Percentiles rank a stretch among this genome's conserved stretches.
Conservation (phyloP, 2,797 vertebrate species). For the Artibeus jamaicensis region DNA sequence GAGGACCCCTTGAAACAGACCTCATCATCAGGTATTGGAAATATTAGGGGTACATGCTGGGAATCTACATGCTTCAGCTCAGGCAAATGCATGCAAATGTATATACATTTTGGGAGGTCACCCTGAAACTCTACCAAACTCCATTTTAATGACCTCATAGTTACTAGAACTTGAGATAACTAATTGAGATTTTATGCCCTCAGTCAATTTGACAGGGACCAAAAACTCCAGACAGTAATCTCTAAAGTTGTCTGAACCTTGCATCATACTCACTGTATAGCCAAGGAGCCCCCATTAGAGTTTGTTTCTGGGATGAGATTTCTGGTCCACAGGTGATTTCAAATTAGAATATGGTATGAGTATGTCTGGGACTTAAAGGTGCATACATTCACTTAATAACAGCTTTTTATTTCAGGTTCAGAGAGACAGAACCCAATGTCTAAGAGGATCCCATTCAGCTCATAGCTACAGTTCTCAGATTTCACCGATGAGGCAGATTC, state of each 20-base stretch:
- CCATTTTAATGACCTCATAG: neutral
- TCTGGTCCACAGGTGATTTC: neutral
- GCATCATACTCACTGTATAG: neutral
- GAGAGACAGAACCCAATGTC: neutral
- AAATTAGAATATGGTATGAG: neutral
- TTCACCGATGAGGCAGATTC: slow-evolving; percentile 54
- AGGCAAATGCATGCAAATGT: neutral
- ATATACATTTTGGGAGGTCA: neutral
- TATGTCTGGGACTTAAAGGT: neutral
- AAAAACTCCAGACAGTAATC: neutral
- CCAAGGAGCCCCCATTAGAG: neutral
- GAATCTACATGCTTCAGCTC: neutral
- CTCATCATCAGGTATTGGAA: slow-evolving; percentile 4
- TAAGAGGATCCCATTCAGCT: slow-evolving; percentile 41
- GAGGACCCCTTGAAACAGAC: neutral
- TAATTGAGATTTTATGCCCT: neutral
- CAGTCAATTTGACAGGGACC: neutral
- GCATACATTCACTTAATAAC: neutral
- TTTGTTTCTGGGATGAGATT: neutral
- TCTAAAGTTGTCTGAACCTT: neutral
- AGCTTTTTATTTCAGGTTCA: slow-evolving; percentile 47
- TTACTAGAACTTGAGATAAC: neutral
- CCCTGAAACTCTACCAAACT: slow-evolving; percentile 13
- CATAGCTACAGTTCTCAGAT: slow-evolving; percentile 48
- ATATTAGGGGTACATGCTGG: neutral